These are phyloP conservation scores for Electrophaes corylata DNA, from an alignment of 2,888 invertebrate genomes.

Conservation along the genomic window DNA sequence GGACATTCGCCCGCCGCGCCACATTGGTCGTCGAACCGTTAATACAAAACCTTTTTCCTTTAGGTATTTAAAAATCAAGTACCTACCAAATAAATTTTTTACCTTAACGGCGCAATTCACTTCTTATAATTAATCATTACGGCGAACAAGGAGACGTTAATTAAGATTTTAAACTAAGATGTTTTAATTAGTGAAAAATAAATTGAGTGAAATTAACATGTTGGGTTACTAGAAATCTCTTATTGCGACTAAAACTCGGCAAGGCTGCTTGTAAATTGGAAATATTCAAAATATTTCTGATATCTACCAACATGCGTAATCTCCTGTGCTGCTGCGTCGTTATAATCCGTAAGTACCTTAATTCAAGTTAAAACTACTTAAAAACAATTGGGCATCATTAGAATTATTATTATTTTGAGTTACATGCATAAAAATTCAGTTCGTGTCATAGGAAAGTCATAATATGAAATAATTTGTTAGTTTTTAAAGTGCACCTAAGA, in stretches of 20 bases:
- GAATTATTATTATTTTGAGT: too few species aligned
- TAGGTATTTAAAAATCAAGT: not conserved
- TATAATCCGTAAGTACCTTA: slow-evolving; percentile 11
- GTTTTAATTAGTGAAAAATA: slow-evolving; percentile 1
- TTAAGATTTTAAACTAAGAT: not conserved
- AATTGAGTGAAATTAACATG: slow-evolving; percentile 1
- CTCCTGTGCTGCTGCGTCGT: not conserved
- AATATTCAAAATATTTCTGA: not conserved
- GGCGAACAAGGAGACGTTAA: not conserved
- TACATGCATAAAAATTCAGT: too few species aligned
- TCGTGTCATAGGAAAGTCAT: too few species aligned
- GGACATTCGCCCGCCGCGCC: too few species aligned
- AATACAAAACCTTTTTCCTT: not conserved
- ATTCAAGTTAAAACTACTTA: too few species aligned
- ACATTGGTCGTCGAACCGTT: too few species aligned
- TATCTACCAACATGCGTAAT: not conserved
- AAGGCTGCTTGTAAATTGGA: not conserved
- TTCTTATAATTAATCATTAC: slow-evolving; percentile 1
- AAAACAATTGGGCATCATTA: too few species aligned
- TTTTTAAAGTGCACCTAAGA: too few species aligned
- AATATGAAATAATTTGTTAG: too few species aligned
- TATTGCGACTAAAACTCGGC: not conserved
- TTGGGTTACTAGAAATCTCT: not conserved
- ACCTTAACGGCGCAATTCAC: not conserved
- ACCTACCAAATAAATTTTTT: not conserved